These are phyloP conservation scores for Adelphocoris suturalis DNA, from an alignment of 2,888 invertebrate species.

Conservation along the genomic window DNA sequence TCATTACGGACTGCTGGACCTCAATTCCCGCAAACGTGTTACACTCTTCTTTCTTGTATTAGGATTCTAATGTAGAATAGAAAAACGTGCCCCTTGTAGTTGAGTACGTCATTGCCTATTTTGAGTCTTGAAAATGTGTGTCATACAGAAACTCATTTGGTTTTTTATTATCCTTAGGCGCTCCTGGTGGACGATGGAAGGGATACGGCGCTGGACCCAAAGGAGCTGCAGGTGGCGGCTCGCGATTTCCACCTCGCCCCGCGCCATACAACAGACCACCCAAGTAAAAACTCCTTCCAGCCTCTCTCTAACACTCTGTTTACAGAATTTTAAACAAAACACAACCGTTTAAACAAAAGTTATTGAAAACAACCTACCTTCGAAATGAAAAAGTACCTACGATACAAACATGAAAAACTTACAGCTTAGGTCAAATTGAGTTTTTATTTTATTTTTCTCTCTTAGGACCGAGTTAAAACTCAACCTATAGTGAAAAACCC, in stretches of 20 bases:
- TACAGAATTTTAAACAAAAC: background rate
- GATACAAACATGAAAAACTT: background rate
- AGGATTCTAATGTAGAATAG: no score
- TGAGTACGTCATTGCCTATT: no score
- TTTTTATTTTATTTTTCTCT: background rate
- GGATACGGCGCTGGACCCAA: slow-evolving; percentile 50
- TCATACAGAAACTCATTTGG: no score
- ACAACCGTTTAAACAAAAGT: background rate
- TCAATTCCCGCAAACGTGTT: background rate
- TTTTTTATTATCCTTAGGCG: background rate
- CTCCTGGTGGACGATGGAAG: slow-evolving; percentile 63
- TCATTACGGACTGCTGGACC: background rate
- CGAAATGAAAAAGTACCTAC: background rate
- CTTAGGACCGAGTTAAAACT: background rate
- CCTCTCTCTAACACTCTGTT: background rate
- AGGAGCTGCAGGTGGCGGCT: slow-evolving; percentile 34
- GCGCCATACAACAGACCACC: slow-evolving; percentile 64
- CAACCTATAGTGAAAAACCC: background rate
- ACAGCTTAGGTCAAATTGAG: background rate
- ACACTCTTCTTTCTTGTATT: no score
- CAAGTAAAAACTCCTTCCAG: slow-evolving; percentile 61
- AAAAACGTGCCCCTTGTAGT: no score
- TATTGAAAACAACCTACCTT: background rate
- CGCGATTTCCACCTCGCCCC: slow-evolving; percentile 63
- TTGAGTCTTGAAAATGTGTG: no score